Conservation (phyloP, 2,113 vertebrate genomes). For the Takifugu flavidus region DNA sequence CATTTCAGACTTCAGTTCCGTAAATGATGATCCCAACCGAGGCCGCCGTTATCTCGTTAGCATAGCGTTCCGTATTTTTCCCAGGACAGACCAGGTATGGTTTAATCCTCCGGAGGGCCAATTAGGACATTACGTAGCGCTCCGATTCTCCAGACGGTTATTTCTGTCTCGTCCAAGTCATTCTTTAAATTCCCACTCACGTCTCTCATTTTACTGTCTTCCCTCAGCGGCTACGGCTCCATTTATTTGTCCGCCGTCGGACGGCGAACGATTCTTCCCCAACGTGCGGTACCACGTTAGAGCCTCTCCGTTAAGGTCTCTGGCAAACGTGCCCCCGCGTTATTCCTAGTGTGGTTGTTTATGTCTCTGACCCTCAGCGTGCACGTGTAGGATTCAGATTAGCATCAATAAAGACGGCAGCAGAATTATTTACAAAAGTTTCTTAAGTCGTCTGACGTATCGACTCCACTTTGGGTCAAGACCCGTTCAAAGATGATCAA, state of each 20-base stretch:
- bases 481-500: no score
- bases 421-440: no score
- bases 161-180: constrained; percentile 46
- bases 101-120: constrained; percentile 57
- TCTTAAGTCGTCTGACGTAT: no score
- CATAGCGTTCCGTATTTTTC: constrained; percentile 5
- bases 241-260: constrained; percentile 27
- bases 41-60: constrained; percentile 18
- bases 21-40: constrained; percentile 31
- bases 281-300: neutral
- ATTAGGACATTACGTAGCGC: constrained; percentile 60
- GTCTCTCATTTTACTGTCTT: constrained; percentile 31
- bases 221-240: constrained; percentile 18
- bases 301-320: neutral
- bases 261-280: constrained; percentile 14
- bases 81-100: constrained; percentile 36
- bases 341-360: no score
- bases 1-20: constrained; percentile 22
- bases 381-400: no score
- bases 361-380: no score
- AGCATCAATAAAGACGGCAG: no score
- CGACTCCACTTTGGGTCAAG: no score
- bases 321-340: no score
- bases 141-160: constrained; percentile 43
- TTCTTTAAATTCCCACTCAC: constrained; percentile 46